A percentile compares a stretch with the other conserved stretches of the same genome.
These are phyloP conservation scores for Xenopus laevis DNA, from an alignment of 2,113 vertebrate genomes.

Conservation along the genomic window DNA sequence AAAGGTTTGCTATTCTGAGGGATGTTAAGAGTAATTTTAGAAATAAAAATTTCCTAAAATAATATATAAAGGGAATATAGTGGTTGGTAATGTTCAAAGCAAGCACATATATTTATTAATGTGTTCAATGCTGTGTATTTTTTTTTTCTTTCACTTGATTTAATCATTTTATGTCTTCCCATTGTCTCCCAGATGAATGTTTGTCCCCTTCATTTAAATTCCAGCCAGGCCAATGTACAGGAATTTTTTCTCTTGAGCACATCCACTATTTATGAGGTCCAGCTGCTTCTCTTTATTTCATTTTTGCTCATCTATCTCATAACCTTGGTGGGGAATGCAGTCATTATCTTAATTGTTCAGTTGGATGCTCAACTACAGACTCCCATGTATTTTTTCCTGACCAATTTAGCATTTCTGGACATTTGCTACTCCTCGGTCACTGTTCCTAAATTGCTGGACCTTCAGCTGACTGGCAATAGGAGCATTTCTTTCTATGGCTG, in stretches of 20 bases:
- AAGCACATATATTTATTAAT: too few species aligned
- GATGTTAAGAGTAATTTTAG: too few species aligned
- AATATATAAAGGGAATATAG: too few species aligned
- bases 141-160: too few species aligned
- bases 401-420: constrained; percentile 48
- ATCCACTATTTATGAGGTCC: constrained; percentile 4
- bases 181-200: neutral
- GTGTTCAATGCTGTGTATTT: too few species aligned
- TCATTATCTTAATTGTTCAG: constrained; percentile 47
- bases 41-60: too few species aligned
- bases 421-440: constrained; percentile 51
- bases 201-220: neutral
- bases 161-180: neutral
- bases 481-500: constrained; percentile 51
- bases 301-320: constrained; percentile 45
- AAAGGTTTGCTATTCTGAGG: too few species aligned
- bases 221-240: neutral
- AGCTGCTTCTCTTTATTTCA: constrained; percentile 42
- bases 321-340: constrained; percentile 50
- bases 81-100: too few species aligned
- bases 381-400: constrained; percentile 52
- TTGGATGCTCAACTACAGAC: constrained; percentile 47
- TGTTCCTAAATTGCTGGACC: constrained; percentile 50
- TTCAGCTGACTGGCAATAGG: constrained; percentile 34
- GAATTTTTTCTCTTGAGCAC: constrained; percentile 11